A percentile compares a stretch with the other conserved stretches of the same genome.
These are phyloP conservation scores for Puffinus mauretanicus DNA, from an alignment of 2,113 vertebrate genomes.

Conservation along the genomic window DNA sequence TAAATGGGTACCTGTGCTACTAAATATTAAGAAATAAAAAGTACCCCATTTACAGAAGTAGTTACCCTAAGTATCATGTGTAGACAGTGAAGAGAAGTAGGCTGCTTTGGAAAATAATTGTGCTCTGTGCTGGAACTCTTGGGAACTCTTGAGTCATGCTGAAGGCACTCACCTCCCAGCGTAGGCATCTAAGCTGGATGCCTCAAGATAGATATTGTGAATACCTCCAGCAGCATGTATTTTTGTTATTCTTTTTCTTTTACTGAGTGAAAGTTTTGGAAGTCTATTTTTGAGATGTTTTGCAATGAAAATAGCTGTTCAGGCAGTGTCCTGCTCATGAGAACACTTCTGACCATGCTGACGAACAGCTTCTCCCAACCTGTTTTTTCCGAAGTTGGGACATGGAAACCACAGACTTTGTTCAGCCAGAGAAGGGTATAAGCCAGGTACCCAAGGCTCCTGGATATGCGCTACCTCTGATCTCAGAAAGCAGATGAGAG, in stretches of 20 bases:
- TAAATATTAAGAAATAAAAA: not conserved
- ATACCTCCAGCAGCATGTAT: not conserved
- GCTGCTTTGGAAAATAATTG: not conserved
- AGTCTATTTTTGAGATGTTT: not conserved
- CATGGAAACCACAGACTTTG: not conserved
- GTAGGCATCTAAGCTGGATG: not conserved
- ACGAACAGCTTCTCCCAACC: not conserved
- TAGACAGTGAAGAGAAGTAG: not conserved
- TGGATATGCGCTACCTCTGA: not conserved
- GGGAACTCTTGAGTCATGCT: conserved; percentile 7
- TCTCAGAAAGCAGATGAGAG: not conserved
- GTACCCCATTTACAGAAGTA: not conserved
- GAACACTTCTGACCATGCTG: not conserved
- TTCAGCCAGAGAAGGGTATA: not conserved
- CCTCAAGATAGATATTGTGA: not conserved
- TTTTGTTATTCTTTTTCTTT: conserved; percentile 5
- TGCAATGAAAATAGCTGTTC: not conserved
- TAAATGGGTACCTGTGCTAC: not conserved
- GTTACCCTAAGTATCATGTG: not conserved
- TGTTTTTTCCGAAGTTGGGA: not conserved
- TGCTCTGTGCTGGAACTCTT: not conserved
- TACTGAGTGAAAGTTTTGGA: not conserved
- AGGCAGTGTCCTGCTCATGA: not conserved
- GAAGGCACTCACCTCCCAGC: conserved; percentile 22
- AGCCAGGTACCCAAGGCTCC: not conserved